A percentile compares a stretch with the other conserved stretches of the same genome.
Conservation (phyloP, 2,888 invertebrate species). For the Drosophila tanythrix region DNA sequence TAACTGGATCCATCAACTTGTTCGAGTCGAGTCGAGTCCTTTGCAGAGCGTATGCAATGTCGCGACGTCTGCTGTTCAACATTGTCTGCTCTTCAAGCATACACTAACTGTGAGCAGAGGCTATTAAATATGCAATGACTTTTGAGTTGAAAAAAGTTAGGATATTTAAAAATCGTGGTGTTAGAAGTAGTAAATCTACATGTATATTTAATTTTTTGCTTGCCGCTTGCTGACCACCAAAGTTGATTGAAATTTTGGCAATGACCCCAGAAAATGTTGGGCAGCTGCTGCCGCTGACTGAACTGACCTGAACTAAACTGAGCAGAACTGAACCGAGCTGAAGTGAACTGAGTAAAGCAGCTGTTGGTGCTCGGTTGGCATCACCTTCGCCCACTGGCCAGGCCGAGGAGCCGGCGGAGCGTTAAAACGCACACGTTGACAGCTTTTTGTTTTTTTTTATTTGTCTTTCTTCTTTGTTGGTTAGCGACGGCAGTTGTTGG, state of each 20-base stretch:
- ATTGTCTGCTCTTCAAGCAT: constrained; percentile 27
- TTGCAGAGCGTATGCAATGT: constrained; percentile 60
- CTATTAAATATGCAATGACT: neutral
- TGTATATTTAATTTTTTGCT: neutral
- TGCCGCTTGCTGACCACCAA: constrained; percentile 61
- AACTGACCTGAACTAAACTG: neutral
- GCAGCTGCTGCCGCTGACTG: constrained; percentile 52
- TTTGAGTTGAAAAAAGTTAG: constrained; percentile 4
- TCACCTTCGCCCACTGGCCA: constrained; percentile 68
- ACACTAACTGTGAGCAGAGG: constrained; percentile 3
- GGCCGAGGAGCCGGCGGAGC: constrained; percentile 65
- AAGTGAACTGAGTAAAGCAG: constrained; percentile 49
- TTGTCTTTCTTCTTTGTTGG: constrained; percentile 27
- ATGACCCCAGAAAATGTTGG: constrained; percentile 63
- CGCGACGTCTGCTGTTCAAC: constrained; percentile 57
- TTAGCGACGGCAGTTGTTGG: constrained; percentile 10
- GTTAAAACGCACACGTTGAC: constrained; percentile 81
- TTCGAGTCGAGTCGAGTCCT: constrained; percentile 23
- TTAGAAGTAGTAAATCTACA: neutral
- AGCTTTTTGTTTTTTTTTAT: constrained; percentile 58
- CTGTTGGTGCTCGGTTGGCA: constrained; percentile 55
- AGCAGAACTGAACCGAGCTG: constrained; percentile 10
- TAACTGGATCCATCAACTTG: constrained; percentile 50
- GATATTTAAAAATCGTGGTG: constrained; percentile 15
- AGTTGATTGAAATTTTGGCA: constrained; percentile 71